Conservation (phyloP, 2,797 vertebrate genomes). For the Lutjanus argentimaculatus region DNA sequence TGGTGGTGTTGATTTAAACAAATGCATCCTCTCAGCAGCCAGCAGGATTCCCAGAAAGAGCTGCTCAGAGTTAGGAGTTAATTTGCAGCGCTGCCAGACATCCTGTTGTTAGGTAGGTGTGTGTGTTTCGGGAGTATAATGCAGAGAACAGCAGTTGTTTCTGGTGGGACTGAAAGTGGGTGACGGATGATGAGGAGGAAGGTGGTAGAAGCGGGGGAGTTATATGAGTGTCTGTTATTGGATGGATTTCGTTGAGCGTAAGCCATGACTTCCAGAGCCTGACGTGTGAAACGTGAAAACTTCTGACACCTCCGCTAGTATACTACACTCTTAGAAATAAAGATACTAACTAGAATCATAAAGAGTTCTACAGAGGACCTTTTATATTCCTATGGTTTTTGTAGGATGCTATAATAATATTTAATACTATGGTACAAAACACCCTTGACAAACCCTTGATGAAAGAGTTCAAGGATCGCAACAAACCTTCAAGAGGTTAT, state of each 20-base stretch:
- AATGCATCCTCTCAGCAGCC: constrained; percentile 37
- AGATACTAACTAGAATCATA: no score
- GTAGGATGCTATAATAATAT: no score
- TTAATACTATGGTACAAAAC: no score
- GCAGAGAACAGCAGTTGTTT: constrained; percentile 75
- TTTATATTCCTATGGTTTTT: no score
- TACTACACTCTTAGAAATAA: background rate
- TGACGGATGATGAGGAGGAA: constrained; percentile 52
- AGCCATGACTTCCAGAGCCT: constrained; percentile 67
- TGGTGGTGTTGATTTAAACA: constrained; percentile 42
- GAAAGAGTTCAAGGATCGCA: no score
- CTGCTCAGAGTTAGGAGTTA: constrained; percentile 54
- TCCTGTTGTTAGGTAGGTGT: constrained; percentile 77
- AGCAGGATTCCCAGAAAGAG: constrained; percentile 55
- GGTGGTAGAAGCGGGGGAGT: constrained; percentile 27
- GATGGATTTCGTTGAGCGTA: constrained; percentile 72
- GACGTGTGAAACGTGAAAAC: constrained; percentile 72
- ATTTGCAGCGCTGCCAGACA: constrained; percentile 75
- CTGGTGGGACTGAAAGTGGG: constrained; percentile 60
- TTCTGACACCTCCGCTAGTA: constrained; percentile 55
- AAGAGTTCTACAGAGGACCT: no score
- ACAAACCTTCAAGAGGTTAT: no score
- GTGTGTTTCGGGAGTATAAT: constrained; percentile 64
- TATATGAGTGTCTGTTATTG: constrained; percentile 69
- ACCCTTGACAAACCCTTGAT: no score